Evolutionary conservation across 2,888 invertebrate species (phyloP).

Genomic region (Eupithecia vulgata): DNA sequence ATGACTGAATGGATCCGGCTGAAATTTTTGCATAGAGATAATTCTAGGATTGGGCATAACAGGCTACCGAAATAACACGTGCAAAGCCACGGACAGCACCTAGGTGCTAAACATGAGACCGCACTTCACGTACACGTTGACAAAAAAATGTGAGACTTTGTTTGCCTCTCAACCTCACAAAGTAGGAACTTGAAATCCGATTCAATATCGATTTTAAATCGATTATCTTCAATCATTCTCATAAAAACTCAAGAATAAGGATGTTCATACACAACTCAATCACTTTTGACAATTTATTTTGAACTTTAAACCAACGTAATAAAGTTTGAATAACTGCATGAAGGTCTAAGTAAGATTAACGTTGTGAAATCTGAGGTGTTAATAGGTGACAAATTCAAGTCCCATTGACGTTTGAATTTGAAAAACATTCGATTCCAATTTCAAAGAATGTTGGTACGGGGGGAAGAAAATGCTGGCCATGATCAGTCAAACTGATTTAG

Average conservation of each 20-base stretch:
- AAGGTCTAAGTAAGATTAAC: constrained; percentile 42
- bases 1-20: not conserved
- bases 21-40: not conserved
- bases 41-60: not conserved
- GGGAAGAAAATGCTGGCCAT: not conserved
- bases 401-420: constrained; percentile 66
- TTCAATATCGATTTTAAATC: constrained; percentile 31
- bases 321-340: constrained; percentile 26
- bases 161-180: not conserved
- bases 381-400: constrained; percentile 66
- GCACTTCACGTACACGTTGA: not conserved
- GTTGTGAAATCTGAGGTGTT: constrained; percentile 65
- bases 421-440: constrained; percentile 80
- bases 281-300: constrained; percentile 29
- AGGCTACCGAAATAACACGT: not conserved
- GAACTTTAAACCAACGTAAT: constrained; percentile 29
- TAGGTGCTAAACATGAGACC: not conserved
- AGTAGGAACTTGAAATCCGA: constrained; percentile 20
- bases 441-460: constrained; percentile 63
- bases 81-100: not conserved
- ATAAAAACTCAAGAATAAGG: constrained; percentile 25
- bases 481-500: not conserved
- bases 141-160: not conserved
- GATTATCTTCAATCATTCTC: constrained; percentile 34
- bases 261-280: not conserved